Percentiles rank a stretch among this genome's conserved stretches.
Conservation (phyloP, 2,888 invertebrate genomes). For the Callyntrura sp. region DNA sequence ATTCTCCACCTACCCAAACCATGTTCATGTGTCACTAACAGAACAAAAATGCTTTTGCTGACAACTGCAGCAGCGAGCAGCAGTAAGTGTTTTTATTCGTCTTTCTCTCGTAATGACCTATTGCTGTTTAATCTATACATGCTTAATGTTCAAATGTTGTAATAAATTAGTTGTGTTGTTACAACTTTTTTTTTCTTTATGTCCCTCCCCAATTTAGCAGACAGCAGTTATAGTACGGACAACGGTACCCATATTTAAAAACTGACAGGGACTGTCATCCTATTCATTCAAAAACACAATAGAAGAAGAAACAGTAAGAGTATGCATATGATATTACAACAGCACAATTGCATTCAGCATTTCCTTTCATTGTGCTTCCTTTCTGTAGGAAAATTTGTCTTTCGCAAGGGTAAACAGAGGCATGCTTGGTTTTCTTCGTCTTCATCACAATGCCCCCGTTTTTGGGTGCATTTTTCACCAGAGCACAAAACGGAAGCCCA, state of each 20-base stretch:
- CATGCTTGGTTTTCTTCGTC: background rate
- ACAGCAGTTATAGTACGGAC: background rate
- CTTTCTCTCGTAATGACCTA: background rate
- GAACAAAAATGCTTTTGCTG: background rate
- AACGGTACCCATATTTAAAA: background rate
- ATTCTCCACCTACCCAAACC: background rate
- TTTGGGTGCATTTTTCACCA: background rate
- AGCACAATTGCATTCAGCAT: background rate
- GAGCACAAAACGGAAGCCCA: constrained; percentile 55
- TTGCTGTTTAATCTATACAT: too few species aligned
- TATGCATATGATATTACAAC: background rate
- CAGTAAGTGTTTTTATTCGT: background rate
- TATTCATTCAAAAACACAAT: background rate
- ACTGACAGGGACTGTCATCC: background rate
- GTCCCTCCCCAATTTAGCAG: background rate
- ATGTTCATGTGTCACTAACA: background rate
- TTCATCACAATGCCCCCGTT: background rate
- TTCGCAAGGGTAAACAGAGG: background rate
- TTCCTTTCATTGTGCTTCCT: background rate
- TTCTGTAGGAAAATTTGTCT: constrained; percentile 1
- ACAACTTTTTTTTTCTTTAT: background rate
- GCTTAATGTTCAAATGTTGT: background rate
- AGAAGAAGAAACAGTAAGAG: background rate
- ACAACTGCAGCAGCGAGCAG: background rate
- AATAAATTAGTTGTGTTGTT: background rate